Base-by-base conservation (phyloP, 2,797 vertebrate genomes). In the Anguilla megastoma region DNA sequence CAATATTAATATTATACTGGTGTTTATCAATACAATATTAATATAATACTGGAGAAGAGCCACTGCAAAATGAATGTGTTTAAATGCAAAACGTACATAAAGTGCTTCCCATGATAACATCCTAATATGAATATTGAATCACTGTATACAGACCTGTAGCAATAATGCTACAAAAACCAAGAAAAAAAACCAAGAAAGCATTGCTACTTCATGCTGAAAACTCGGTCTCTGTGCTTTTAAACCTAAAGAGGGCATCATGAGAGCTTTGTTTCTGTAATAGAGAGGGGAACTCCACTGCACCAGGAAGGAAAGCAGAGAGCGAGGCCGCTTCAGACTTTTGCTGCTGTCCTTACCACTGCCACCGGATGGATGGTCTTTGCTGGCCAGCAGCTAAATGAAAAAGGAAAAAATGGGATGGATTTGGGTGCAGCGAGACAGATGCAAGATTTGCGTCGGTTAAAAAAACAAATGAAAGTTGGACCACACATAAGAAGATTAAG, bases 391-490 rank as follows among this genome's bases (percentile, higher is more conserved):
- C 48, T 24, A 45, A 41, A 54, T 84, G 50, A 54, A 27, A 33
- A 54, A 33, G 9, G 16, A 45, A 21, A 21, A 45, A 30, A 21
- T 41, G 30, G 33, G 10, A 3, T 41, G 52, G 82, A 84, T n/a
- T 10, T 33, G 2, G 50, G 27, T 21, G 30, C 84, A 36, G 27
- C 10, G 86, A 66, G 58, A 83, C 45, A 66, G 71, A n/a, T 82
- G 66, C 56, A 36, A 30, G 41, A 52, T 33, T 74, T 85, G 45
- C 85, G 63, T 36, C 5, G 5, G 71, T 27, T 71, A 76, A 7
- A 76, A 76, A 41, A 69, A 85, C 87, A 76, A 71, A 74, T 60
- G 71, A 71, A 56, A 41, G 33, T 33, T 85, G 30, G 33, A 74
- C 63, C 21, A 24, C 7, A 50, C 30, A 76, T 74, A 56, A 85